Evolutionary conservation across 92 coral and sea anemone species (phyloP), one percentile per base, ranked within the genome.

Genomic region (Zoanthus solanderi): DNA sequence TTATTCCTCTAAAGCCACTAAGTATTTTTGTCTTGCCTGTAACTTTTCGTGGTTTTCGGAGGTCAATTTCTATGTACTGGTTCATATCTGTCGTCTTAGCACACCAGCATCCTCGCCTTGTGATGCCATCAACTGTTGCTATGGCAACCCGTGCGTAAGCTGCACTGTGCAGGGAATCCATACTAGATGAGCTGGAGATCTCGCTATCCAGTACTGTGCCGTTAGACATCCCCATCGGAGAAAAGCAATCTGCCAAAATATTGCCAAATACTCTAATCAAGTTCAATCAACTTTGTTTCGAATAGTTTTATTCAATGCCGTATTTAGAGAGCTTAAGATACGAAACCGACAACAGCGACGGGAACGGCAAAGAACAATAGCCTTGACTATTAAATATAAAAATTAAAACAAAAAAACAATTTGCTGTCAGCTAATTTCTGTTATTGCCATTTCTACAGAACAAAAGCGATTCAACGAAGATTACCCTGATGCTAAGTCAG

Each of bases 101-200:
- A 76, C 99, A 97, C 99, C 99, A 95, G 52, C 97, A 93, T 28
- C 95, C 98, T 28, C 89, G 84, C 23, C 90, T 71, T 2, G 94
- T 91, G 15, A 87, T 91, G 9, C 80, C 87, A 16, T 83, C 90
- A 52, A 89, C 76, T 3, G 87, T 83, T 37, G 88, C 79, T 54
- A 94, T 92, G 8, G 91, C 88, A 30, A 93, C 91, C 9, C 98
- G 93, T 14, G 93, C 95, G 34, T 85, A 88, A 74, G 87, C 90
- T 13, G 96, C 93, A 37, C 93, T 86, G 85, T 90, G 95, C 23
- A 80, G 79, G 48, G 79, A 83, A 81, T 92, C 98, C 65, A 94
- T 79, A 69, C 90, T 92, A 52, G 94, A 91, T 15, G 98, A 94
- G 31, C 92, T 94, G 37, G 93, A 89, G 50, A 96, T 89, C 78